These are phyloP conservation scores for Hypotaenidia okinawae DNA, from an alignment of 2,797 vertebrate genomes.

Conservation along the genomic window DNA sequence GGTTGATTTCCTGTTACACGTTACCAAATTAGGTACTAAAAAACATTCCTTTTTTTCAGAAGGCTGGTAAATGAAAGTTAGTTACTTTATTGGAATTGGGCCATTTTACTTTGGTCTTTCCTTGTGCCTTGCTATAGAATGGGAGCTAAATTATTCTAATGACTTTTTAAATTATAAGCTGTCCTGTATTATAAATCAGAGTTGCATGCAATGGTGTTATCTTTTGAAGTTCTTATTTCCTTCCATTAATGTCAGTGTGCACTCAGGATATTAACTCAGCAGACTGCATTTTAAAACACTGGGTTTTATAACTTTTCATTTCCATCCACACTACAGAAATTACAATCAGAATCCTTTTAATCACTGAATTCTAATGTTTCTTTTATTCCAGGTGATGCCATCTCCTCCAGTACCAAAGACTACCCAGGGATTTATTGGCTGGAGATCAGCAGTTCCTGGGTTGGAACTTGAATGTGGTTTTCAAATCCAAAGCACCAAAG, in stretches of 20 bases:
- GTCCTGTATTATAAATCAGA: background rate
- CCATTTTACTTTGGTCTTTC: background rate
- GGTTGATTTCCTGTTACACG: background rate
- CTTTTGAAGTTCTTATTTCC: background rate
- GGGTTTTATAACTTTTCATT: background rate
- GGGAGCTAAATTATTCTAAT: background rate
- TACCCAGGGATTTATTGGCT: slow-evolving; percentile 86
- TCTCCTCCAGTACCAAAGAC: slow-evolving; percentile 86
- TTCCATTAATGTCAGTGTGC: background rate
- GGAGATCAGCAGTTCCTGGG: slow-evolving; percentile 79
- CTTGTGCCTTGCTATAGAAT: background rate
- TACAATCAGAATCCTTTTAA: background rate
- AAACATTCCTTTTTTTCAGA: background rate
- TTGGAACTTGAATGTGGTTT: slow-evolving; percentile 76
- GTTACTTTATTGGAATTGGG: background rate
- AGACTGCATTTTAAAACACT: background rate
- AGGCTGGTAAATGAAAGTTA: background rate
- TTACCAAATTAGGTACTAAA: background rate
- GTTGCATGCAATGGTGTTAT: background rate
- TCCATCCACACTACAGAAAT: background rate
- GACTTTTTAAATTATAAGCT: background rate
- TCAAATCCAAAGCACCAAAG: slow-evolving; percentile 77
- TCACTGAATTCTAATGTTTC: background rate
- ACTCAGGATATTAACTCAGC: background rate
- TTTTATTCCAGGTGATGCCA: slow-evolving; percentile 75